Evolutionary conservation across 2,113 vertebrate species (phyloP).

Genomic region (Crotophaga sulcirostris): DNA sequence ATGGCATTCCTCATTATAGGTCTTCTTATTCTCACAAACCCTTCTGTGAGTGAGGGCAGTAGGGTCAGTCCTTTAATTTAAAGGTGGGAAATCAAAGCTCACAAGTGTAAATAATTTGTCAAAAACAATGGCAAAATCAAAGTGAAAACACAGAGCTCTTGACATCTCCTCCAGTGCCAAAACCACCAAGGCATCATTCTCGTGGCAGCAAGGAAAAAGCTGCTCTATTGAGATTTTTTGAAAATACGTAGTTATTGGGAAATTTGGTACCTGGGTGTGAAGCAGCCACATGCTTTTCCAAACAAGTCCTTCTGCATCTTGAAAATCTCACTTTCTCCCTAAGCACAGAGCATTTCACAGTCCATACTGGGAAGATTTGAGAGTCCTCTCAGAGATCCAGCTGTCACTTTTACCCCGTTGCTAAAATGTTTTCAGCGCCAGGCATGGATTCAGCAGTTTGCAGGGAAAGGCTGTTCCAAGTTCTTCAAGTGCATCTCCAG

Average conservation of each 20-base stretch:
- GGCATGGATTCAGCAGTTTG: background rate
- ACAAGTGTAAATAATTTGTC: background rate
- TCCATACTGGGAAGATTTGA: background rate
- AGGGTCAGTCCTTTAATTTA: background rate
- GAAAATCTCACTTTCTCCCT: background rate
- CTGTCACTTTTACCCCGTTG: background rate
- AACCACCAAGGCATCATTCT: background rate
- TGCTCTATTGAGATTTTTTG: background rate
- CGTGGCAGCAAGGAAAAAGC: background rate
- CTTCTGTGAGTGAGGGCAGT: fast-evolving
- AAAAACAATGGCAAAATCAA: background rate
- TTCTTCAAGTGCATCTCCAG: background rate
- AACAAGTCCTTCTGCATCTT: background rate
- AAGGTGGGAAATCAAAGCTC: background rate
- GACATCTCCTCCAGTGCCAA: background rate
- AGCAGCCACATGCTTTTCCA: background rate
- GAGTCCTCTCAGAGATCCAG: background rate
- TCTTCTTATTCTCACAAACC: background rate
- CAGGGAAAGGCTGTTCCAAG: background rate
- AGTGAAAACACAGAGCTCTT: background rate
- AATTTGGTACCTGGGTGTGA: background rate
- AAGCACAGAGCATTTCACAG: background rate
- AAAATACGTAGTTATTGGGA: background rate
- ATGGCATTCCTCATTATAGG: background rate
- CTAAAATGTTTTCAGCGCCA: background rate